These are phyloP conservation scores for Phortica magna DNA, from an alignment of 2,888 invertebrate species.

Conservation along the genomic window DNA sequence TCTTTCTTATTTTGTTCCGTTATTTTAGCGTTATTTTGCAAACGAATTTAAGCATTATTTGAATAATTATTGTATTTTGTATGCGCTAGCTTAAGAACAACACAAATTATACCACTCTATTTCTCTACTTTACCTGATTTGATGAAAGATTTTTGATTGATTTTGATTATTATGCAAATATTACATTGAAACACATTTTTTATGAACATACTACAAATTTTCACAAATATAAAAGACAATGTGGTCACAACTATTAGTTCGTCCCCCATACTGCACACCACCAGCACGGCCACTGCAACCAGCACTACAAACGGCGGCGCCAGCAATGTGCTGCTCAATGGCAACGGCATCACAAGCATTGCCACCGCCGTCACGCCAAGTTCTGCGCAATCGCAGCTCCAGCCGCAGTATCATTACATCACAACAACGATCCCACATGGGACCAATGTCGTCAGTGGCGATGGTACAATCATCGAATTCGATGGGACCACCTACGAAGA, in stretches of 20 bases:
- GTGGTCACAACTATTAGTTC: constrained; percentile 77
- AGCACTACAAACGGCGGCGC: constrained; percentile 15
- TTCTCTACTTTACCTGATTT: constrained; percentile 34
- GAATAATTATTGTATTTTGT: neutral
- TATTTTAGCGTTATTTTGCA: neutral
- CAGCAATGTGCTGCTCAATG: constrained; percentile 14
- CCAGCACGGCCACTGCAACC: constrained; percentile 50
- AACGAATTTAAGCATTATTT: neutral
- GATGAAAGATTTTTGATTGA: constrained; percentile 59
- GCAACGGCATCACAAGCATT: constrained; percentile 45
- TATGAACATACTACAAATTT: constrained; percentile 73
- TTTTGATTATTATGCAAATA: constrained; percentile 62
- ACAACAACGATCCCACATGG: constrained; percentile 59
- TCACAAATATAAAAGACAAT: constrained; percentile 74
- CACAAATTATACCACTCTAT: constrained; percentile 20
- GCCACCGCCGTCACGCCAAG: constrained; percentile 45
- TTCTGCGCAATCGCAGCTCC: constrained; percentile 40
- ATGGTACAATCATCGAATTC: constrained; percentile 68
- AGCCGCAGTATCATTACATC: constrained; percentile 72
- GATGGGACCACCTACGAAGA: constrained; percentile 71
- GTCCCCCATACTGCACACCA: constrained; percentile 72
- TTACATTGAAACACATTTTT: constrained; percentile 74
- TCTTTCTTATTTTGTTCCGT: neutral
- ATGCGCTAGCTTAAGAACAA: constrained; percentile 10
- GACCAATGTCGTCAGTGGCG: neutral